Evolutionary conservation across 2,113 vertebrate species (phyloP).

Genomic region (Atherinomorus stipes): DNA sequence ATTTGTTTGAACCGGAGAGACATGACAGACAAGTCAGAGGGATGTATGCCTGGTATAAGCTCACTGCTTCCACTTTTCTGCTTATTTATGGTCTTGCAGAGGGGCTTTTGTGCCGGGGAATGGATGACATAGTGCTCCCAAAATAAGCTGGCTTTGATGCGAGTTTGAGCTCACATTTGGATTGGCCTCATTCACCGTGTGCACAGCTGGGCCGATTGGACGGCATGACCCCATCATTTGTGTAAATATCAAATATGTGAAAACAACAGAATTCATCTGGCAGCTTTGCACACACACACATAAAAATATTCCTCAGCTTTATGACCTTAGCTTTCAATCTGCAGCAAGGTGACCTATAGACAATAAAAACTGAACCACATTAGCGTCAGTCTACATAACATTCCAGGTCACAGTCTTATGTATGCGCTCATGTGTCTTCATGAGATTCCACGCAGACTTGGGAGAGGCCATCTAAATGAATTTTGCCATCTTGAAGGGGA

Average conservation of each 20-base stretch:
- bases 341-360: slow-evolving; percentile 37
- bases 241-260: slow-evolving; percentile 67
- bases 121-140: slow-evolving; percentile 65
- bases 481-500: slow-evolving; percentile 36
- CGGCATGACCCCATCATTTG: slow-evolving; percentile 62
- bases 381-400: slow-evolving; percentile 21
- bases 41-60: slow-evolving; percentile 9
- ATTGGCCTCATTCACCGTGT: slow-evolving; percentile 73
- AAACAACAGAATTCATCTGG: slow-evolving; percentile 39
- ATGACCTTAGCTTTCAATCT: slow-evolving; percentile 43
- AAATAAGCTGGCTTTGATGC: slow-evolving; percentile 67
- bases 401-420: slow-evolving; percentile 10
- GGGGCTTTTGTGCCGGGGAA: slow-evolving; percentile 66
- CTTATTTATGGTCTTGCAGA: slow-evolving; percentile 51
- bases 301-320: slow-evolving; percentile 30
- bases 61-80: slow-evolving; percentile 40
- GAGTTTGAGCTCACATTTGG: slow-evolving; percentile 63
- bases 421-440: slow-evolving; percentile 24
- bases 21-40: slow-evolving; percentile 38
- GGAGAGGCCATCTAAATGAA: slow-evolving; percentile 55
- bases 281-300: slow-evolving; percentile 42
- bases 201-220: slow-evolving; percentile 75
- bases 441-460: slow-evolving; percentile 53
- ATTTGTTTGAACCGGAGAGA: slow-evolving; percentile 16
- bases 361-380: slow-evolving; percentile 22